phyloP scores from a whole-genome alignment of 1,140 invertebrate species.

The Trachymyrmex septentrionalis region DNA sequence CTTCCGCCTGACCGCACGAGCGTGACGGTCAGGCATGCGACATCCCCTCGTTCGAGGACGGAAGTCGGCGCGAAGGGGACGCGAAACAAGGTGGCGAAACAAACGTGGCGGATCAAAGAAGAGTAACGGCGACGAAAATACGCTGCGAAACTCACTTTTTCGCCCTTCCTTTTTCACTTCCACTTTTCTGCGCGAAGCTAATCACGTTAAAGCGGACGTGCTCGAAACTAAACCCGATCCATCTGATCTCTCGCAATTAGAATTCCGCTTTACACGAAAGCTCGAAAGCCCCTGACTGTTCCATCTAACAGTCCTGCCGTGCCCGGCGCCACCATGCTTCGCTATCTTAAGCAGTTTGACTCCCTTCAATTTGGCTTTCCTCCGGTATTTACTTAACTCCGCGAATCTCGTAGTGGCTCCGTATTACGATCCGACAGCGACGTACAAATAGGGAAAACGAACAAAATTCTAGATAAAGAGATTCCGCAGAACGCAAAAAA shows the following conservation, averaged over 20 bases:
- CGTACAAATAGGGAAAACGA: background rate
- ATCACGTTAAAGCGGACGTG: constrained; percentile 83
- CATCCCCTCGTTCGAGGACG: constrained; percentile 33
- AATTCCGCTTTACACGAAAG: constrained; percentile 62
- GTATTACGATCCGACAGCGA: background rate
- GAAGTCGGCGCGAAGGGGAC: constrained; percentile 27
- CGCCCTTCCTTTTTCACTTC: background rate
- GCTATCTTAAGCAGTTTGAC: constrained; percentile 2
- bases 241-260: constrained; percentile 52
- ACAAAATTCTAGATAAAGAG: constrained; percentile 47
- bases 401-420: background rate
- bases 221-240: constrained; percentile 76
- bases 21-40: constrained; percentile 48
- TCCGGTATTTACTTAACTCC: constrained; percentile 45
- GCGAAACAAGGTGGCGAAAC: constrained; percentile 56
- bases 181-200: constrained; percentile 53
- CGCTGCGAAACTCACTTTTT: background rate
- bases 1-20: constrained; percentile 41
- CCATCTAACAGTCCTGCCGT: background rate
- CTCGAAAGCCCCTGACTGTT: constrained; percentile 7
- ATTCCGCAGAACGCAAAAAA: constrained; percentile 43
- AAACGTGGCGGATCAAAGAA: constrained; percentile 47
- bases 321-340: background rate
- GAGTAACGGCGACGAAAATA: background rate
- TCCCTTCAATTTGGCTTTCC: background rate